Percentiles rank a stretch among this genome's conserved stretches.
Conservation (phyloP, 2,888 invertebrate genomes). For the Nomada hirtipes region DNA sequence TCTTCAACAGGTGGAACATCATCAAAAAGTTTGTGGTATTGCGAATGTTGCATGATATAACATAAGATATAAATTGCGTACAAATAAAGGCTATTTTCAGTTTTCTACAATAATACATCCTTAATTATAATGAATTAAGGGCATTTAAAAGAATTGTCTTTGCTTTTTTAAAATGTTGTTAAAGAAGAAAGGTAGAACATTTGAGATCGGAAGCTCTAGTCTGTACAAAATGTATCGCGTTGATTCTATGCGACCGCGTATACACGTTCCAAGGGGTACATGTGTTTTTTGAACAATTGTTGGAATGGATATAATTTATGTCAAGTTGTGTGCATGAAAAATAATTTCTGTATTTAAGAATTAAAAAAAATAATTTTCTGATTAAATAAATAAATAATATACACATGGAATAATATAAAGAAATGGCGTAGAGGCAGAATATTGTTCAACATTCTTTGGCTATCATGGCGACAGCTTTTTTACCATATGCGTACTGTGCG, state of each 20-base stretch:
- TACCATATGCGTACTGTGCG: constrained; percentile 82
- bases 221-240: constrained; percentile 22
- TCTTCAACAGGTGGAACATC: constrained; percentile 89
- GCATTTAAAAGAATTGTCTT: neutral
- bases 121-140: neutral
- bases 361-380: constrained; percentile 58
- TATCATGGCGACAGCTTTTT: constrained; percentile 73
- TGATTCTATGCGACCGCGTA: neutral
- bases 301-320: constrained; percentile 45
- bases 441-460: constrained; percentile 5
- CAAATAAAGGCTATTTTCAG: constrained; percentile 31
- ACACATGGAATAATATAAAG: constrained; percentile 51
- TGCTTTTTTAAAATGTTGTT: neutral
- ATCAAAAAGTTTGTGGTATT: constrained; percentile 88
- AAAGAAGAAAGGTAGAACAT: constrained; percentile 1
- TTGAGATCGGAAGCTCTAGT: neutral
- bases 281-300: constrained; percentile 6
- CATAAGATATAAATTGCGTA: neutral
- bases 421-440: constrained; percentile 32
- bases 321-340: constrained; percentile 16
- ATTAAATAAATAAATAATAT: constrained; percentile 41
- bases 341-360: constrained; percentile 26
- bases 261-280: neutral
- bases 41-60: constrained; percentile 80
- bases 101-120: constrained; percentile 30